Evolutionary conservation across 2,888 invertebrate species (phyloP), one percentile per base, ranked within the genome.

Genomic region (Agapostemon virescens): DNA sequence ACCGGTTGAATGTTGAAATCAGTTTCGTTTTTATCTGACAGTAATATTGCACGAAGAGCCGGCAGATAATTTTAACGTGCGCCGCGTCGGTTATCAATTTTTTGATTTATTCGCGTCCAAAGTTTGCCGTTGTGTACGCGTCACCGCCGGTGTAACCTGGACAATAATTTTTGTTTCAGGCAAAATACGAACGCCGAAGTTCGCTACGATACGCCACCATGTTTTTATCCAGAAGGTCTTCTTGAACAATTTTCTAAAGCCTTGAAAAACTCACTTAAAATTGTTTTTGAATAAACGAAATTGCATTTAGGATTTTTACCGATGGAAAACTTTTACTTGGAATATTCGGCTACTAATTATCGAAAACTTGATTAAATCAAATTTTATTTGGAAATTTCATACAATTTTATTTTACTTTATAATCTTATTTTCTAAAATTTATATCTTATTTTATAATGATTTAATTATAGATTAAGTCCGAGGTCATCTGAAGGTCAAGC

Each of bases 31-130:
- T 33, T 61, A 33, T 61, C 20, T 20, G 20, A 1, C 30, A 17
- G 33, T 1, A 26, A 55, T 30, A 55, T 55, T 26, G 17, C 17
- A 55, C 26, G 17, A 11, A 4, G 17, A 26, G 55, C 26, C 26
- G 11, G 61, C 26, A 64, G 45, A 70, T 70, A 63, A 69, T 69
- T 55, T 69, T n/a, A 38, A 9, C 26, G 7, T 77, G 61, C 20
- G 33, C 30, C 30, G 0, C 15, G 5, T 64, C 42, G 17, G 6
- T 45, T 77, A 70, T 79, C 69, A 61, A 33, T 52, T 26, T 42
- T 55, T 58, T 36, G 11, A 49, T n/a, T 49, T 58, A 58, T 15
- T 23, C 2, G 15, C 17, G 69, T 79, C 20, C 70, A 77, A 79
- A 77, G 66, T 79, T 70, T 79, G 40, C 52, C 0, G 38, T n/a